Evolutionary conservation across 2,797 vertebrate species (phyloP), one percentile per base, ranked within the genome.

Genomic region (Pantherophis vulpinus): DNA sequence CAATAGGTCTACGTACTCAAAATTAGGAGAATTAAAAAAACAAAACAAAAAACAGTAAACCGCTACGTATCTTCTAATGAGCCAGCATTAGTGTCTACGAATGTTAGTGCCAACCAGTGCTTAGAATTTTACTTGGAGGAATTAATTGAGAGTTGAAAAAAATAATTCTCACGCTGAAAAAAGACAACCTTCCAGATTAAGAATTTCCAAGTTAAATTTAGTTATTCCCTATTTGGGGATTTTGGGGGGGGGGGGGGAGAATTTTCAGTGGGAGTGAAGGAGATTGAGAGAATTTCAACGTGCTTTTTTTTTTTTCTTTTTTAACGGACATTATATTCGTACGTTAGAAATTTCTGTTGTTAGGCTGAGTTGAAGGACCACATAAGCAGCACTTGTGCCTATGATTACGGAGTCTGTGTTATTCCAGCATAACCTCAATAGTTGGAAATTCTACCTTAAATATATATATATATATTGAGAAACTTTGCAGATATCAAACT

Each of bases 381-480:
- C 32, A 87, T 37, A 66, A 70, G 60, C 13, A 16, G 60, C 25
- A 3, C 8, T 54, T 47, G 13, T 32, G 37, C 70, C 60, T 90
- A 63, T 37, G 58, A 12, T 32, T 55, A 32, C 56, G 37, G 16
- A 37, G 25, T 88, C 51, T 2, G 12, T 83, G 11, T 51, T 20
- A 25, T 5, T 88, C 20, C 20, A 79, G 12, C 37, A 10, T 27
- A 32, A 37, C 4, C 4, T 14, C 61, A 87, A 27, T 32, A 20
- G 18, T 61, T 90, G 47, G 23, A 83, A 23, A 86, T 55, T 59
- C 32, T 95, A 95, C 94, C 12, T 11, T 55, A 93, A 3, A 91
- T 93, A 93, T 95, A 93, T 42, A 93, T 95, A 93, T 42, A 42
- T 42, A 20, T 95, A 95, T 93, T 94, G 94, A 94, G 91, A 32